phyloP scores from a whole-genome alignment of 2,797 vertebrate species.

The Aphelocoma californica region DNA sequence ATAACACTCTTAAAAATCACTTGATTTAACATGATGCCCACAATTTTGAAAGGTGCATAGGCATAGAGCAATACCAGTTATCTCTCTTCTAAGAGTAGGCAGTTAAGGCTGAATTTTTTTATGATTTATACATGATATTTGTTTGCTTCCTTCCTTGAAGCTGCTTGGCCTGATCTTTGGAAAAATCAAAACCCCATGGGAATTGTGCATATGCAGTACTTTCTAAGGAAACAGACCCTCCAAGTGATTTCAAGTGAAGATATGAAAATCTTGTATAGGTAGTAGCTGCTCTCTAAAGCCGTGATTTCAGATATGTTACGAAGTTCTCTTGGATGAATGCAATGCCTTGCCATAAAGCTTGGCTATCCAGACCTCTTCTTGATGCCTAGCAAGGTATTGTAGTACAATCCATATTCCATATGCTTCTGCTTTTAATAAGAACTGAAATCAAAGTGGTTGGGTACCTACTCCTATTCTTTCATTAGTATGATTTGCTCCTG shows the following conservation, averaged over 20 bases:
- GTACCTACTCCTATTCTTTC: background rate
- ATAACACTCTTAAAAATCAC: background rate
- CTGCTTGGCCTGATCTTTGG: background rate
- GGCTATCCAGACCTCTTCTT: background rate
- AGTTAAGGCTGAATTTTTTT: background rate
- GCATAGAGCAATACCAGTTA: rapidly evolving
- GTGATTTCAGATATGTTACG: background rate
- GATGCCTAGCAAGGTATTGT: background rate
- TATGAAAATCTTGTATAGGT: background rate
- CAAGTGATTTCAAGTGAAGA: background rate
- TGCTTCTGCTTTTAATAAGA: background rate
- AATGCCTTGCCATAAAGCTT: background rate
- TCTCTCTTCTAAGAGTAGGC: background rate
- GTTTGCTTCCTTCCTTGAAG: background rate
- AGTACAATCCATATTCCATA: background rate
- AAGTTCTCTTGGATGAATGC: background rate
- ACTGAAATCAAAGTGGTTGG: background rate
- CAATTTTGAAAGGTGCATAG: background rate
- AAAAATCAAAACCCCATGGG: background rate
- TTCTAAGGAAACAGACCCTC: background rate
- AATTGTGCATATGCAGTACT: background rate
- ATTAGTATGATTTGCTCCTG: background rate
- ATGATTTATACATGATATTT: background rate
- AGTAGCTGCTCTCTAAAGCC: background rate
- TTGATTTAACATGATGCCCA: background rate